Evolutionary conservation across 2,113 vertebrate species (phyloP), one percentile per base, ranked within the genome.

Genomic region (Stercorarius parasiticus): DNA sequence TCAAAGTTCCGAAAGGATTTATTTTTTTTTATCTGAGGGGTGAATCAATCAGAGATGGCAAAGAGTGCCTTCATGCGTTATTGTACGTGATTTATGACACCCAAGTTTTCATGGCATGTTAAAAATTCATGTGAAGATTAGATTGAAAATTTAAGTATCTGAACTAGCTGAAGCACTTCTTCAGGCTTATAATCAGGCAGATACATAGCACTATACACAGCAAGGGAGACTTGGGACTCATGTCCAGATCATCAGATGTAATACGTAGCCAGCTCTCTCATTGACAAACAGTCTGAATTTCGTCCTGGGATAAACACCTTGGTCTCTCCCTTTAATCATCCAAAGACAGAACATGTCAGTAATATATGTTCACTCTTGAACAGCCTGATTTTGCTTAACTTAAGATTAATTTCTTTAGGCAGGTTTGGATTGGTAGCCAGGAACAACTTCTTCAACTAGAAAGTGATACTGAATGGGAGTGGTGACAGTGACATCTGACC

Each of bases 61-160:
- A 90, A 74, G 62, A 64, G 9, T 47, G 9, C 61, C 70, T 85
- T 90, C 27, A 10, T 76, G 20, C 8, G 1, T 79, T 87, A 11
- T 19, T 79, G 66, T 71, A 84, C 95, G 71, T 77, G 10, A 82
- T 88, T 86, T 52, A 90, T 52, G 62, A 82, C 43, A 11, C 14
- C 6, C 13, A 13, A 45, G 59, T 72, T 79, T 95, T 90, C 79
- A 58, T 64, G 30, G 36, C 76, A 70, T 11, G n/a, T 90, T 92
- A 93, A 92, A 96, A 92, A 88, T 80, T 88, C 61, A 69, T 88
- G 16, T 49, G 53, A 83, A 83, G 30, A 72, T 92, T 88, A 64
- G 17, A 80, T 90, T 86, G 92, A 80, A 87, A 67, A 85, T 82
- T 45, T 64, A 79, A 74, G 47, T 73, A 38, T 52, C 64, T 91